Base-by-base conservation (phyloP, 2,113 vertebrate species). In the Hypomesus transpacificus region DNA sequence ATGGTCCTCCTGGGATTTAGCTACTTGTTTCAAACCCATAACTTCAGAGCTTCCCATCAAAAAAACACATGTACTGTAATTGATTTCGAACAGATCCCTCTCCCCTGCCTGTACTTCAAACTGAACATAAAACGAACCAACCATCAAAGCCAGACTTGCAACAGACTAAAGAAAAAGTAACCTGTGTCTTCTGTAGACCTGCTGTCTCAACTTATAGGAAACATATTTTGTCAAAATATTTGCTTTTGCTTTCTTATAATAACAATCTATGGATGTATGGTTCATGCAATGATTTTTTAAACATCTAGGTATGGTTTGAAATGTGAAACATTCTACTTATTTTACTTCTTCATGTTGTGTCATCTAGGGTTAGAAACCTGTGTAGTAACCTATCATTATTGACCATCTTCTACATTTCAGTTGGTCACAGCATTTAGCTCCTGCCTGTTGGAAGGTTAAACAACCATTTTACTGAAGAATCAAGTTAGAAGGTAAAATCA, bases 1-100 rank as follows among this genome's bases (percentile, higher is more conserved):
- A 71, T 52, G 68, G 71, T 62, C 77, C 80, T 62, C 77, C 16
- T 2, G 75, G 77, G 85, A 71, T 69, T 28, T 58, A n/a, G n/a
- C n/a, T n/a, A 39, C 60, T 73, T 14, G 64, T 56, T 74, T 63
- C 63, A 62, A 28, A 74, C 34, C 56, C 70, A 61, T 70, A 77
- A 79, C 81, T 74, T 71, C 34, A 28, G 66, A 77, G 20, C 61
- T 76, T 66, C 70, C 59, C 68, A 63, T 79, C 59, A 70, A 31
- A 24, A 70, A 63, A 58, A 31, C 57, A 31, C 54, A 62, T 18
- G 60, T 70, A 39, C 69, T 76, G 71, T 64, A 80, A 84, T 75
- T 79, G 76, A 86, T 83, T 69, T 76, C 86, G 89, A 87, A 87
- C 77, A 64, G 71, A n/a, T n/a, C 20, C 68, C 75, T 78, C 73